Conservation (phyloP, 2,113 vertebrate genomes). For the Sphyrna mokarran region DNA sequence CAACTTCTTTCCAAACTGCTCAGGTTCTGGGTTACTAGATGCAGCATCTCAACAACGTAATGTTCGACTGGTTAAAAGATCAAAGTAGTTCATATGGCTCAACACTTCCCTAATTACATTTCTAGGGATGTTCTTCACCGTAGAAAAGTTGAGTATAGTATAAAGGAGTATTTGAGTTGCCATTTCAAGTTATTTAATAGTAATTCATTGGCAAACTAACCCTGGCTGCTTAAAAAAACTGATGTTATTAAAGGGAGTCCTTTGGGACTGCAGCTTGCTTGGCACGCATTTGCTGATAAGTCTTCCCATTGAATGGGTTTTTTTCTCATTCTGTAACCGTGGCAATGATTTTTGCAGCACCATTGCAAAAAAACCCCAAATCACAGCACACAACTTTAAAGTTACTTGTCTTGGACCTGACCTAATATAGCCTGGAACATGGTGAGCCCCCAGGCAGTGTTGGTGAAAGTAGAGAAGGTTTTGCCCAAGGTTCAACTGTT, state of each 20-base stretch:
- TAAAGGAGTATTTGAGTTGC: slow-evolving; percentile 12
- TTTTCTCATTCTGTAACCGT: neutral
- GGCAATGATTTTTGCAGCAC: slow-evolving; percentile 21
- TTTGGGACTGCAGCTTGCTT: neutral
- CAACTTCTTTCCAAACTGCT: neutral
- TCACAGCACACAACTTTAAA: neutral
- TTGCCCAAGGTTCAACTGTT: neutral
- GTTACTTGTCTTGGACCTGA: neutral
- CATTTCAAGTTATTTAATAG: slow-evolving; percentile 7
- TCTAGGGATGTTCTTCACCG: neutral
- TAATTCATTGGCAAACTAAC: slow-evolving; percentile 3
- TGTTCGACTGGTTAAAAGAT: neutral
- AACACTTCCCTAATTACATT: neutral
- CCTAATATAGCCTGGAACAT: neutral
- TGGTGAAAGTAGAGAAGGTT: slow-evolving; percentile 29
- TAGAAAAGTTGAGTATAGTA: slow-evolving; percentile 11
- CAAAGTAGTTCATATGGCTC: slow-evolving; percentile 27
- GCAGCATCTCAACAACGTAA: slow-evolving; percentile 2
- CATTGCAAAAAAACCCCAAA: neutral
- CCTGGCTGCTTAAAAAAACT: slow-evolving; percentile 6
- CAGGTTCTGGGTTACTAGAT: neutral
- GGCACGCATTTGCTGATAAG: neutral
- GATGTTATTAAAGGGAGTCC: slow-evolving; percentile 8
- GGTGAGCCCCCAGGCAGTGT: neutral
- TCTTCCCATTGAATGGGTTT: neutral